These are phyloP conservation scores for Dysmachus trigonus DNA, from an alignment of 2,888 invertebrate species.

Conservation along the genomic window DNA sequence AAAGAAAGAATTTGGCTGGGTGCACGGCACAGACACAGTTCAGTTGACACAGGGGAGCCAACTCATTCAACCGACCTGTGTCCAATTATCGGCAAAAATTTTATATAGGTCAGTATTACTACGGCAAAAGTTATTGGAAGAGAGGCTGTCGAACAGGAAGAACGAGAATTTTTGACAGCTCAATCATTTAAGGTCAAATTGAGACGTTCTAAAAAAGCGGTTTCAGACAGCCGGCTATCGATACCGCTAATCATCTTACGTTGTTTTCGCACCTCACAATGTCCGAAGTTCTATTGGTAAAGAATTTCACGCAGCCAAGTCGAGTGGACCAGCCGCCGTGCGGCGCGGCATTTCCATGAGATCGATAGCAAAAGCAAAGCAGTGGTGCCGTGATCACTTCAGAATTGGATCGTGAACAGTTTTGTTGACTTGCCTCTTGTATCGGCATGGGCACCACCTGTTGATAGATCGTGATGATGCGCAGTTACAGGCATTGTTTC, in stretches of 20 bases:
- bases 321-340: not conserved
- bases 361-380: slow-evolving; percentile 7
- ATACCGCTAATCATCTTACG: slow-evolving; percentile 40
- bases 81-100: slow-evolving; percentile 8
- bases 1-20: not conserved
- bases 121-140: not conserved
- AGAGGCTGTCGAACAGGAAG: not conserved
- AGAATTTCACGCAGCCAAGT: slow-evolving; percentile 31
- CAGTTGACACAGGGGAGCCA: slow-evolving; percentile 2
- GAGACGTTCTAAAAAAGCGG: slow-evolving; percentile 32
- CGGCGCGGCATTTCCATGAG: not conserved
- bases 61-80: slow-evolving; percentile 13
- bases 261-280: not conserved
- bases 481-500: slow-evolving; percentile 16
- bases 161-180: slow-evolving; percentile 31
- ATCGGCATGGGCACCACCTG: not conserved
- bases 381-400: not conserved
- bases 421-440: not conserved
- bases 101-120: slow-evolving; percentile 6
- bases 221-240: slow-evolving; percentile 15
- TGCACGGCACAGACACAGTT: not conserved
- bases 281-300: not conserved
- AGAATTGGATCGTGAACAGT: slow-evolving; percentile 1
- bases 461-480: slow-evolving; percentile 28
- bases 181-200: slow-evolving; percentile 37